phyloP scores from a whole-genome alignment of 1,140 invertebrate genomes.

The Dendroctonus valens region DNA sequence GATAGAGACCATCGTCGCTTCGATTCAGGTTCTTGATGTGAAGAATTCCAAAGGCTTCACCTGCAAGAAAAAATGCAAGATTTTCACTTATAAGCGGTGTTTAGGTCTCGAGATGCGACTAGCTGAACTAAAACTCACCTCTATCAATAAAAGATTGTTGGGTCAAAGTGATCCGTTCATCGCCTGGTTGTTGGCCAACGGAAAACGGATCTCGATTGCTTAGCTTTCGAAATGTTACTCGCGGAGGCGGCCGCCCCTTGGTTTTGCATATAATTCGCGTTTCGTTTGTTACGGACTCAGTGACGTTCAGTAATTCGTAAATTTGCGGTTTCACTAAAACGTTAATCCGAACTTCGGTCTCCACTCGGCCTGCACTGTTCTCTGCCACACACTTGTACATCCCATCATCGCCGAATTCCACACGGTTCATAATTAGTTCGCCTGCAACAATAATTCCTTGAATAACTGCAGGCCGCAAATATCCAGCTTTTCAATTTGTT shows the following conservation, averaged over 20 bases:
- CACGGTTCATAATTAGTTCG: slow-evolving; percentile 70
- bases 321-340: slow-evolving; percentile 78
- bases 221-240: slow-evolving; percentile 69
- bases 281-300: slow-evolving; percentile 61
- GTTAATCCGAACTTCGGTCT: slow-evolving; percentile 62
- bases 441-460: slow-evolving; percentile 42
- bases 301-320: slow-evolving; percentile 73
- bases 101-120: background rate
- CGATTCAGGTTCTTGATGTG: slow-evolving; percentile 62
- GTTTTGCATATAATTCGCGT: slow-evolving; percentile 72
- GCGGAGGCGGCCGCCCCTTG: slow-evolving; percentile 73
- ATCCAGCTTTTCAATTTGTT: too few relatives aligned
- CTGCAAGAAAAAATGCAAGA: slow-evolving; percentile 26
- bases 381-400: slow-evolving; percentile 79
- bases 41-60: slow-evolving; percentile 64
- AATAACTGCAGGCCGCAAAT: too few relatives aligned
- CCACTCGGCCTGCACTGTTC: slow-evolving; percentile 74
- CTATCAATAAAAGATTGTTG: slow-evolving; percentile 33
- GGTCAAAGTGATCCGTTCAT: slow-evolving; percentile 53
- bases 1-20: slow-evolving; percentile 84
- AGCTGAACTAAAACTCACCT: slow-evolving; percentile 14
- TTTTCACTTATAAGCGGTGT: background rate
- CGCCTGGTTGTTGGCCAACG: slow-evolving; percentile 56
- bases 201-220: slow-evolving; percentile 58
- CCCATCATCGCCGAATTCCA: slow-evolving; percentile 75